Base-by-base conservation (phyloP, 2,113 vertebrate species). In the Spea multiplicata region DNA sequence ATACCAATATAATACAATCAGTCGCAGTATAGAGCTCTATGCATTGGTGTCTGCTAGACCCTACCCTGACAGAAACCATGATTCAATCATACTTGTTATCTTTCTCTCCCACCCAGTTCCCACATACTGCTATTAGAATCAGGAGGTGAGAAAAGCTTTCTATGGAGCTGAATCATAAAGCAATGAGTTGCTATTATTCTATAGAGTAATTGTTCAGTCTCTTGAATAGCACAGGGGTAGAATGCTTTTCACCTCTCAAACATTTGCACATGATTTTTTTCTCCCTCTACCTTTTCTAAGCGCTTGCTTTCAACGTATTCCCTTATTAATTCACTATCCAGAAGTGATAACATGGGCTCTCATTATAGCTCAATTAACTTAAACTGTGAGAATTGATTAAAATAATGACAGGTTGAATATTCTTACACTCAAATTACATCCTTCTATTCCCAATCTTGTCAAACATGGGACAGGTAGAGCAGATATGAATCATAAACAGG, bases 361-460 rank as follows among this genome's bases (percentile, higher is more conserved):
- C 77, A 59, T 86, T 80, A 86, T 82, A 69, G 78, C 78, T 75
- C 86, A 85, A 86, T 83, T 83, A 83, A 81, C 79, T 84, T 53
- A 81, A 49, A 70, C 78, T 75, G 77, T 67, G 55, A 72, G 7
- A 52, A 73, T 49, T 73, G 49, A 78, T 82, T 78, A 82, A 82
- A 78, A 78, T 77, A 80, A 66, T 80, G 80, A 73, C 80, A 68
- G 81, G 57, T 75, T 76, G 4, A 72, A 72, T 66, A 55, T 73
- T 73, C 61, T 55, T 46, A 47, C 53, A 50, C 61, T 73, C 49
- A 46, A 66, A 79, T 62, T n/a, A 79, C 71, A 57, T 79, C 70
- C 77, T 76, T 70, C 30, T 75, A 66, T 48, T 46, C 8, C 61
- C 45, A 48, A 55, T 44, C 44, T 61, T 47, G 57, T 66, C 70